Base-by-base conservation (phyloP, 2,888 invertebrate species). In the Cataglyphis rosenhaueri region DNA sequence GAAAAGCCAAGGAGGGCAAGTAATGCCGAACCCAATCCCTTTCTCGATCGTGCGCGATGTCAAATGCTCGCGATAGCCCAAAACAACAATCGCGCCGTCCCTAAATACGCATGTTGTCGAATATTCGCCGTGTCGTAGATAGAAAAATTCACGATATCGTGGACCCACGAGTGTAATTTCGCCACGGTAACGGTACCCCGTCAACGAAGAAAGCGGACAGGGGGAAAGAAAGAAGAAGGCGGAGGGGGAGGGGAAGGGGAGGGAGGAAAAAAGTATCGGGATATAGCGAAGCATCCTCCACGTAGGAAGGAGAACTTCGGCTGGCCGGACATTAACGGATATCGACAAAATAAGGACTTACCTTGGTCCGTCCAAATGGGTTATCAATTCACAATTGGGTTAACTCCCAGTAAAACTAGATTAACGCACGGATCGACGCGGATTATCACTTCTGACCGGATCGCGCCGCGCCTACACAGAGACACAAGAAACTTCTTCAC, bases 351-450 rank as follows among this genome's bases (percentile, higher is more conserved):
- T 95, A 95, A 93, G 92, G 90, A 92, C 95, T 95, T 96, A 97
- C 97, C 97, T 97, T 96, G 97, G 97, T 97, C 96, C 97, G 97
- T 97, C 96, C 97, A 96, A 96, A 96, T 96, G 96, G 96, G 96
- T 96, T 95, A 95, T 96, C 95, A 95, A 95, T 95, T 96, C 95
- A 96, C 95, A 96, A 96, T 96, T 96, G 94, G 95, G 94, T 94
- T 92, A 92, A 94, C 93, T 94, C 94, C 94, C 93, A 93, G 91
- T 93, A 91, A 93, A 93, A 93, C 91, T 93, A 93, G 89, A 89
- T 55, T 91, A 91, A 91, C 86, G 92, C 93, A 92, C 92, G 93
- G 94, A 95, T 95, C 92, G 92, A 90, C 93, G 91, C 92, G 92
- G 94, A 95, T 94, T 93, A 91, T 88, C 91, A 89, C 92, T 87